phyloP scores from a whole-genome alignment of 2,888 invertebrate genomes.

The Limnephilus auricula region DNA sequence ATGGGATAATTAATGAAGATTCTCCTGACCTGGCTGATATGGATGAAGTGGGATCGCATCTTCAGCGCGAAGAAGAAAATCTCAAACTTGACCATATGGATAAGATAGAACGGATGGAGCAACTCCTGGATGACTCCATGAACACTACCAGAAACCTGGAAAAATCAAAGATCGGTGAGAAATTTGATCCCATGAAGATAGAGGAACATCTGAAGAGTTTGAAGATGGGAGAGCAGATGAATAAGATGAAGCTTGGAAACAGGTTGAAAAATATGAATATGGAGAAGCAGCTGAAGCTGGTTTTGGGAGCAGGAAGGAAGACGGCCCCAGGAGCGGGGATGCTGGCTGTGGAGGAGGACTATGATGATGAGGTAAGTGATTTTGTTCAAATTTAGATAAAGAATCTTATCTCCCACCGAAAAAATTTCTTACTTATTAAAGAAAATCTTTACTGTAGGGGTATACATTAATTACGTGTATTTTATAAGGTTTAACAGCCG shows the following conservation, averaged over 20 bases:
- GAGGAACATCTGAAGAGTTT: slow-evolving; percentile 50
- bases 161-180: slow-evolving; percentile 12
- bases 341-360: slow-evolving; percentile 76
- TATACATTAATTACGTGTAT: no score
- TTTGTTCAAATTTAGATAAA: background rate
- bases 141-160: background rate
- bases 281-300: slow-evolving; percentile 49
- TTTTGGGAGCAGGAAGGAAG: slow-evolving; percentile 67
- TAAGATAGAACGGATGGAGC: slow-evolving; percentile 19
- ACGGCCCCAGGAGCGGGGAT: slow-evolving; percentile 69
- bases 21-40: slow-evolving; percentile 61
- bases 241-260: slow-evolving; percentile 30
- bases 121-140: slow-evolving; percentile 8
- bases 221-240: slow-evolving; percentile 51
- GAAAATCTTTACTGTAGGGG: no score
- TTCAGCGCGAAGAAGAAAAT: slow-evolving; percentile 58
- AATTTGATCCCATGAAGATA: slow-evolving; percentile 53
- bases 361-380: slow-evolving; percentile 74
- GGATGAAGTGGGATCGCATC: slow-evolving; percentile 60
- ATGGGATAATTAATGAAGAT: slow-evolving; percentile 52
- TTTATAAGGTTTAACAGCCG: no score
- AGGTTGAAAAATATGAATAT: slow-evolving; percentile 47
- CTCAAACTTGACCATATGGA: slow-evolving; percentile 47
- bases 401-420: no score
- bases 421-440: no score